Conservation (phyloP, 2,888 invertebrate species). For the Apamea monoglypha region DNA sequence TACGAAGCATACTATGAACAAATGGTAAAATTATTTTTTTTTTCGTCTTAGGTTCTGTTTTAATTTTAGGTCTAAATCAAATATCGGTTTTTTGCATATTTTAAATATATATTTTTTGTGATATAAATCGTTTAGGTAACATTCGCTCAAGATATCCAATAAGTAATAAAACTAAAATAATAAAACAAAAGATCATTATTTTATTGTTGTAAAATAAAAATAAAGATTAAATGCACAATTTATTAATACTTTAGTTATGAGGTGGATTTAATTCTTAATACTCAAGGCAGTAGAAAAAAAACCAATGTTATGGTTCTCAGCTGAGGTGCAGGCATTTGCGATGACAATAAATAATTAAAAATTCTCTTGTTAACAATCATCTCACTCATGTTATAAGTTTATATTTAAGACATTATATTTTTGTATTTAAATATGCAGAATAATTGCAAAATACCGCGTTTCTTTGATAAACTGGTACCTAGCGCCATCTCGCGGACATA, state of each 20-base stretch:
- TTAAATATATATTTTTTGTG: neutral
- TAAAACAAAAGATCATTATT: no score
- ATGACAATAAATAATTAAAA: neutral
- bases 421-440: neutral
- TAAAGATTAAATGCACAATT: neutral
- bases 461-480: neutral
- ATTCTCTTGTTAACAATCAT: neutral
- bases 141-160: neutral
- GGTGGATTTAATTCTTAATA: neutral
- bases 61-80: neutral
- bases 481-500: slow-evolving; percentile 25
- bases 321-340: neutral
- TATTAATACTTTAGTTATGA: neutral
- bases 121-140: neutral
- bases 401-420: neutral
- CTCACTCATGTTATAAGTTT: neutral
- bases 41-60: neutral
- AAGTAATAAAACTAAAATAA: neutral
- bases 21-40: neutral
- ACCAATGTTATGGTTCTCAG: neutral
- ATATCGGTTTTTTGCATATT: neutral
- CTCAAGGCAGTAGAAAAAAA: neutral
- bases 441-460: neutral
- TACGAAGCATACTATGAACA: slow-evolving; percentile 67
- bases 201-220: neutral